Conservation (phyloP, 2,113 vertebrate species). For the Deroptyus accipitrinus region DNA sequence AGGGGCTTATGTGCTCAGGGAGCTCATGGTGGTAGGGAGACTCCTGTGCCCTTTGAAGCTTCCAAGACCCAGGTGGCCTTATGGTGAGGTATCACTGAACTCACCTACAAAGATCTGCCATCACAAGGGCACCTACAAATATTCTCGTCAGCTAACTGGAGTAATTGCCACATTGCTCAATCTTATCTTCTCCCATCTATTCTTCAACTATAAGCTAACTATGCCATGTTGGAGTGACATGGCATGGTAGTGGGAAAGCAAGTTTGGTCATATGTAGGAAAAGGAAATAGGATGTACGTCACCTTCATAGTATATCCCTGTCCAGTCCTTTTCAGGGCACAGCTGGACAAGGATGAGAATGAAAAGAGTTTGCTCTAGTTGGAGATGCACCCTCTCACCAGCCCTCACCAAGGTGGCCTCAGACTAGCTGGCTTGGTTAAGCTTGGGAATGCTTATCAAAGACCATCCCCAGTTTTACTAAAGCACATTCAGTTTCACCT, state of each 20-base stretch:
- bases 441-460: not conserved
- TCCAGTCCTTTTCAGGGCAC: not conserved
- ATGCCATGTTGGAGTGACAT: rapidly evolving
- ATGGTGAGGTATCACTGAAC: not conserved
- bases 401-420: not conserved
- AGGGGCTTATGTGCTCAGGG: not conserved
- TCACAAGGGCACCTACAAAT: not conserved
- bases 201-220: not conserved
- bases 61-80: not conserved
- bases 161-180: not conserved
- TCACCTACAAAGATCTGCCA: not conserved
- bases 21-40: not conserved
- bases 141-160: not conserved
- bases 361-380: not conserved
- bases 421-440: not conserved
- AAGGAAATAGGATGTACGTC: not conserved
- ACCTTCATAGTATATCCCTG: not conserved
- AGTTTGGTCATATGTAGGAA: not conserved
- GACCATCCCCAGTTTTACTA: not conserved
- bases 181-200: not conserved
- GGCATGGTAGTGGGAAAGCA: rapidly evolving
- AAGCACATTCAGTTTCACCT: not conserved
- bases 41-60: not conserved
- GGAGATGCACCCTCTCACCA: not conserved
- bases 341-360: not conserved